Conservation (phyloP, 2,888 invertebrate genomes). For the Caradrina kadenii region DNA sequence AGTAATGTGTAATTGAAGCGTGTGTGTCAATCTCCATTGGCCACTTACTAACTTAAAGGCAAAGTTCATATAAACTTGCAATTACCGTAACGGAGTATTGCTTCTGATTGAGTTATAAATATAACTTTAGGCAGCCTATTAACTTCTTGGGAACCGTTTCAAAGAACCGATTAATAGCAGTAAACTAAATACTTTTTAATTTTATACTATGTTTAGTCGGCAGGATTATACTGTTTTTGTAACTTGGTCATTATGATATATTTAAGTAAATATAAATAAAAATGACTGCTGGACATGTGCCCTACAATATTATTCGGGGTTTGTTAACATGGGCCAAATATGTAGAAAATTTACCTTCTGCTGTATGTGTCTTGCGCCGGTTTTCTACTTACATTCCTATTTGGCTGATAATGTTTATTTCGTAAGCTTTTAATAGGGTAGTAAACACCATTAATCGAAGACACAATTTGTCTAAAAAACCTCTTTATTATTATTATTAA, state of each 20-base stretch:
- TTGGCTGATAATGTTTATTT: conserved; percentile 6
- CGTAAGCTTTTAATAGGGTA: conserved; percentile 16
- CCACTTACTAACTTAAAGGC: background rate
- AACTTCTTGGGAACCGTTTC: too few relatives aligned
- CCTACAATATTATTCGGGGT: background rate
- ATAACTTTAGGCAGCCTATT: background rate
- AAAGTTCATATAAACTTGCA: too few relatives aligned
- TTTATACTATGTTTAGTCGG: too few relatives aligned
- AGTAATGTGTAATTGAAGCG: background rate
- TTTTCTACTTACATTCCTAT: background rate
- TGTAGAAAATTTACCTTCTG: background rate
- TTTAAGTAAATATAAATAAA: too few relatives aligned
- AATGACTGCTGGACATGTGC: background rate
- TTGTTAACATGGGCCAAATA: conserved; percentile 16
- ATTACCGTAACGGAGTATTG: too few relatives aligned
- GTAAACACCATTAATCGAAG: too few relatives aligned
- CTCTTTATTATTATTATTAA: too few relatives aligned
- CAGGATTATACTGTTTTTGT: too few relatives aligned
- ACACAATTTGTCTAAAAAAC: too few relatives aligned
- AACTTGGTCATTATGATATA: too few relatives aligned
- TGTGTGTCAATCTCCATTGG: background rate
- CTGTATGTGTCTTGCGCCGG: conserved; percentile 10
- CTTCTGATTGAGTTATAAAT: too few relatives aligned
- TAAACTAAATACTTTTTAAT: background rate
- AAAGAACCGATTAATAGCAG: too few relatives aligned